Evolutionary conservation across 2,888 invertebrate genomes (phyloP), one percentile per base, ranked within the genome.

Genomic region (Hydrotaea diabolus): DNA sequence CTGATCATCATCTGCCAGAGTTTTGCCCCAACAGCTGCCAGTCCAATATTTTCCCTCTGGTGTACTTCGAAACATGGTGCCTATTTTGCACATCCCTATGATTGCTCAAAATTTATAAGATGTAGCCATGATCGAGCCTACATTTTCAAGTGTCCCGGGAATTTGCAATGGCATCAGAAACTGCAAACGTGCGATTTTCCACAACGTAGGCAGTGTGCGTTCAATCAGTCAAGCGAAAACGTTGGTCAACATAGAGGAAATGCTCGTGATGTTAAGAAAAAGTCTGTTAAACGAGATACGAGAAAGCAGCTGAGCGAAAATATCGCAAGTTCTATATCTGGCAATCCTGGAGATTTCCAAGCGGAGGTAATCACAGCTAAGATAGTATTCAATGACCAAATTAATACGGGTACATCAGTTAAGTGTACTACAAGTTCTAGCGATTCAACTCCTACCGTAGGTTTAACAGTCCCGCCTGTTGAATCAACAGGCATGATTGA

Each of bases 71-170:
- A 49, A 43, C 43, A 73, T 43, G 59, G 39, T 4, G 74, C 21
- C 4, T 83, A 66, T 74, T 53, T 90, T 13, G 86, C 87, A 0
- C 85, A 89, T 88, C 89, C 90, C 0, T 76, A 87, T n/a, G 82
- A 90, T 72, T 90, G 89, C 26, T 86, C 87, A 13, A 85, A 86
- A 77, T 90, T 87, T 59, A 88, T 90, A 43, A 86, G 88, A n/a
- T 90, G 90, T 46, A 83, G 80, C 59, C 82, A 85, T 9, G n/a
- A 57, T 0, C 0, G 2, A 0, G 88, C 88, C 0, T 87, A 66
- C 64, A 79, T 87, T 8, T 85, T 86, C n/a, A 75, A 78, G 15
- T 90, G 90, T 80, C 86, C 89, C 1, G 17, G 36, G 0, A 23
- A 85, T 82, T 86, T 89, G 0, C 83, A 77, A 64, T 90, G 90